Evolutionary conservation across 2,888 invertebrate species (phyloP), one percentile per base, ranked within the genome.

Genomic region (Thelaira solivaga): DNA sequence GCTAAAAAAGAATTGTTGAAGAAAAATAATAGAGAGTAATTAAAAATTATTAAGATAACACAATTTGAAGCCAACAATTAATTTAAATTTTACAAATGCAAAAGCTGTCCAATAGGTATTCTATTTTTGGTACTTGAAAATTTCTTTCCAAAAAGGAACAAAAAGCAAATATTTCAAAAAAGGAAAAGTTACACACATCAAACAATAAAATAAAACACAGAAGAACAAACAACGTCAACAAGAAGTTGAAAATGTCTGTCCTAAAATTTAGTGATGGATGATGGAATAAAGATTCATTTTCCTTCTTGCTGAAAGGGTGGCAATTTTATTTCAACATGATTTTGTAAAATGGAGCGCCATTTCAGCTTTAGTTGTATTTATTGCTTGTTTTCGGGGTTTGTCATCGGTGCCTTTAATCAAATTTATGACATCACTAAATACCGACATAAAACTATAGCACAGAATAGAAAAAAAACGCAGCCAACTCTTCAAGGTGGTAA

Each of bases 381-480:
- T 39, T 57, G 68, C 24, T 55, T 55, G 13, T 18, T 53, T 53
- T 62, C 45, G 57, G 59, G 65, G 43, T 67, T 61, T 26, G 84
- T 80, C n/a, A n/a, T n/a, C 84, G 85, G 84, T 85, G 76, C 80
- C 86, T 86, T 86, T 85, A 86, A 86, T 86, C 85, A 86, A 83
- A 84, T 85, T 86, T 86, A 86, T 86, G 86, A 85, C 86, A 85
- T 85, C 81, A 82, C 67, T 57, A 85, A 80, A 82, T 78, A 82
- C 85, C 84, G 85, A 83, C 85, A 53, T 45, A 53, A 68, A 67
- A 59, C 49, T 57, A 4, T 11, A 45, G 11, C n/a, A n/a, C n/a
- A n/a, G n/a, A n/a, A n/a, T n/a, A n/a, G 24, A 5, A 26, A 8
- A 13, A 11, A 10, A 18, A 43, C 53, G 31, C 39, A 47, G 34